These are phyloP conservation scores for Atrichornis clamosus DNA, from an alignment of 2,113 vertebrate genomes.

Conservation along the genomic window DNA sequence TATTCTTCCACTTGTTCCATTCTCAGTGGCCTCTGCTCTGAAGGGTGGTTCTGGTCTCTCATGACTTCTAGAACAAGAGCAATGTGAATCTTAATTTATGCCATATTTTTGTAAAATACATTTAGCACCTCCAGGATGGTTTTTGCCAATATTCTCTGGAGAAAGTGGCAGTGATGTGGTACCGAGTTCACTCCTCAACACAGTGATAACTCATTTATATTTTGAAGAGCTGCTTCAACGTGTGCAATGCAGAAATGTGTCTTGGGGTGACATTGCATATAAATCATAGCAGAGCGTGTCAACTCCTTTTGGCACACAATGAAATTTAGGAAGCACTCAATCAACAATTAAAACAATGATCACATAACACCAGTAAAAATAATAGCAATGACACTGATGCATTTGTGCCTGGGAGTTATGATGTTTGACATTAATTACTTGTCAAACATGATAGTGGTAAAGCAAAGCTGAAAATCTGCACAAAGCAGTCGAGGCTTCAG, in stretches of 20 bases:
- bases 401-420: constrained; percentile 1
- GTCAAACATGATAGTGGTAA: neutral
- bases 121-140: neutral
- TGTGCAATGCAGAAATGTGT: neutral
- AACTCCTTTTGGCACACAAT: neutral
- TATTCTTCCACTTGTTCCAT: neutral
- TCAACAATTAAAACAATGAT: constrained; percentile 36
- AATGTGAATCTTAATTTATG: neutral
- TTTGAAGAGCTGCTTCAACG: constrained; percentile 28
- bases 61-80: neutral
- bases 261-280: neutral
- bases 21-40: neutral
- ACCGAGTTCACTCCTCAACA: neutral
- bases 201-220: constrained; percentile 1
- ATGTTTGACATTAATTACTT: constrained; percentile 3
- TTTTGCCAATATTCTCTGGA: neutral
- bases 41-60: neutral
- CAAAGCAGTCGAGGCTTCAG: neutral
- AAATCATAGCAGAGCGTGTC: constrained; percentile 3
- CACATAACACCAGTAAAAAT: neutral
- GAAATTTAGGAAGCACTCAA: constrained; percentile 20
- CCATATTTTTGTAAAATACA: neutral
- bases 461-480: neutral
- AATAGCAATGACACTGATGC: neutral
- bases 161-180: neutral